Evolutionary conservation across 2,113 vertebrate genomes (phyloP), one percentile per base, ranked within the genome.

Genomic region (Zosterops japonicus): DNA sequence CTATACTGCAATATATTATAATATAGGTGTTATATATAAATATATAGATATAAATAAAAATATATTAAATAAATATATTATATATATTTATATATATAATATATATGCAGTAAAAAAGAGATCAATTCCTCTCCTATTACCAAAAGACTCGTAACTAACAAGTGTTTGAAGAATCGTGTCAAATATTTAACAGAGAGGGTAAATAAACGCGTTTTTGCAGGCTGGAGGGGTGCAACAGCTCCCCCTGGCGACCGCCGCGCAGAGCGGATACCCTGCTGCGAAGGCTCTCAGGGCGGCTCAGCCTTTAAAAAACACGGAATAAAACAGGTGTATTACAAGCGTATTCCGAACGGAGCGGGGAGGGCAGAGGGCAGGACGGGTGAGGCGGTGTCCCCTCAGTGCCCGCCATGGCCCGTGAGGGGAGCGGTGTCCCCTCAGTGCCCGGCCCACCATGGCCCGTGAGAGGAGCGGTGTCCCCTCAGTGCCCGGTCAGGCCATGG

Each of bases 261-360:
- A 1, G 24, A 44, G 4, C 41, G 17, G 14, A 11, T 12, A 4
- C 19, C 3, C 5, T 0, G 4, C 46, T 2, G 8, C 2, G 2
- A 9, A 14, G 0, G 13, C 0, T 13, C 8, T 8, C 35, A 0
- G 2, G 9, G 11, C 11, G 1, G 17, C 1, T 22, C 21, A 4
- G 42, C n/a, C 25, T 36, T 2, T 6, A 2, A 13, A 31, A 27
- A 50, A 11, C 33, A 5, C 4, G 2, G 3, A 10, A 24, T 1
- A 6, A n/a, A 46, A 2, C 14, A 3, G 2, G 5, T 1, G 5
- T 12, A 2, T 33, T 42, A 24, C 15, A 8, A 13, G 7, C 0
- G 3, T 9, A 0, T 20, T 7, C 8, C 28, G 3, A 13, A 23
- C 9, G 11, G 20, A 56, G 52, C 35, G 24, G 23, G 33, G 31